These are phyloP conservation scores for Orthosia incerta DNA, from an alignment of 2,888 invertebrate genomes.

Conservation along the genomic window DNA sequence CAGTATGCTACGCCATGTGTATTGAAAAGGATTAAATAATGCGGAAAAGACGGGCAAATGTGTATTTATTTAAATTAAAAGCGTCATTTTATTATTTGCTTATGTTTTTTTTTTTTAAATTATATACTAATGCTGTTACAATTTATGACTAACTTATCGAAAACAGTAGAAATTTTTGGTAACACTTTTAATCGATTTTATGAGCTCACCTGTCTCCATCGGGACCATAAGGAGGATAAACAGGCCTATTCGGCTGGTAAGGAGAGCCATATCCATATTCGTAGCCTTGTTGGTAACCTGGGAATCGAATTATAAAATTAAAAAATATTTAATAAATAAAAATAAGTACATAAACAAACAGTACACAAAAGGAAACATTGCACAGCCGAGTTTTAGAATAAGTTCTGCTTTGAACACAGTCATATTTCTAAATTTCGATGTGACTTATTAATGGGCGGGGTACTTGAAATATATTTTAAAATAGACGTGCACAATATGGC, in stretches of 20 bases:
- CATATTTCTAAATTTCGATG: not conserved
- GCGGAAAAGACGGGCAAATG: not conserved
- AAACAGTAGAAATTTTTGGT: too few relatives aligned
- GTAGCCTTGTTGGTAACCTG: constrained; percentile 92
- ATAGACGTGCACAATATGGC: constrained; percentile 22
- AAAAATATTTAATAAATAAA: constrained; percentile 2
- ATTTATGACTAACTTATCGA: too few relatives aligned
- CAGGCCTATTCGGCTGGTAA: constrained; percentile 94
- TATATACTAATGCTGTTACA: too few relatives aligned
- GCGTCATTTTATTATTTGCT: not conserved
- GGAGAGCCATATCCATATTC: constrained; percentile 93
- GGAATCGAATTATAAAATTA: constrained; percentile 66
- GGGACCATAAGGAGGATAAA: constrained; percentile 95
- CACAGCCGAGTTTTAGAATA: constrained; percentile 9
- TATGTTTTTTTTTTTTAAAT: not conserved
- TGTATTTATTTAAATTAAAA: too few relatives aligned
- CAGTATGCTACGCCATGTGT: constrained; percentile 1
- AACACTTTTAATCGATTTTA: not conserved
- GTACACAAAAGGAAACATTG: not conserved
- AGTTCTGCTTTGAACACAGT: not conserved
- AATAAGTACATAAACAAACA: constrained; percentile 15
- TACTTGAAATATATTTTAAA: constrained; percentile 5
- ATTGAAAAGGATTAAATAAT: not conserved
- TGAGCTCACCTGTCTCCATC: constrained; percentile 92
- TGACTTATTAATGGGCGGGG: not conserved